These are phyloP conservation scores for Chrysopilus asiliformis DNA, from an alignment of 2,888 invertebrate species.

Conservation along the genomic window DNA sequence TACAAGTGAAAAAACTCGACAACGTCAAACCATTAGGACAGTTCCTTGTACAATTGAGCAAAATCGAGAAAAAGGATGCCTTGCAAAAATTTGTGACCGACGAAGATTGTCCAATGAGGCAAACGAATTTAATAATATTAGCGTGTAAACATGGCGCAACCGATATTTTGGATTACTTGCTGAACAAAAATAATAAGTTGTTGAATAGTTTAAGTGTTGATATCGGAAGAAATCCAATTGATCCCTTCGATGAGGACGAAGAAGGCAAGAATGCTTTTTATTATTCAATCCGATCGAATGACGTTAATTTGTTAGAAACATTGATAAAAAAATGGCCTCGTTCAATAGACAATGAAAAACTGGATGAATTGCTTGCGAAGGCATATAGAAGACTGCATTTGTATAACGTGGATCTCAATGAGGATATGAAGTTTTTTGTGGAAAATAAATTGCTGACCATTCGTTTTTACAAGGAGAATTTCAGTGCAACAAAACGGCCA, in stretches of 20 bases:
- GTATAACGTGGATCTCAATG: conserved; percentile 15
- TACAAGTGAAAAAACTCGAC: conserved; percentile 2
- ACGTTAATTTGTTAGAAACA: conserved; percentile 13
- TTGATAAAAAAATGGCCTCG: conserved; percentile 15
- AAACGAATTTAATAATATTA: background rate
- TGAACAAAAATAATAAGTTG: background rate
- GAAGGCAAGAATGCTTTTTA: conserved; percentile 18
- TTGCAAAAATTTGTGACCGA: no score
- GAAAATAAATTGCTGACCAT: conserved; percentile 6
- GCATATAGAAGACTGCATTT: conserved; percentile 17
- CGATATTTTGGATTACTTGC: background rate
- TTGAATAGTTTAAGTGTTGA: background rate
- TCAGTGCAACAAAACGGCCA: background rate
- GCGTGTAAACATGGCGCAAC: background rate
- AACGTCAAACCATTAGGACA: no score
- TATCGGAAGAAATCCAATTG: background rate
- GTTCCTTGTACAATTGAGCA: no score
- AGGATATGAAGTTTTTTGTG: conserved; percentile 13
- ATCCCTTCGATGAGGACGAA: conserved; percentile 10
- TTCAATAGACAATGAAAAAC: conserved; percentile 6
- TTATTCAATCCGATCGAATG: conserved; percentile 18
- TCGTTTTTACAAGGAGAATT: conserved; percentile 1
- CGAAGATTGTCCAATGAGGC: no score
- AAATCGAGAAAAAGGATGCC: no score
- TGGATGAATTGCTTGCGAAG: conserved; percentile 16